Evolutionary conservation across 1,140 invertebrate species (phyloP), one percentile per base, ranked within the genome.

Genomic region (Diorhabda sublineata): DNA sequence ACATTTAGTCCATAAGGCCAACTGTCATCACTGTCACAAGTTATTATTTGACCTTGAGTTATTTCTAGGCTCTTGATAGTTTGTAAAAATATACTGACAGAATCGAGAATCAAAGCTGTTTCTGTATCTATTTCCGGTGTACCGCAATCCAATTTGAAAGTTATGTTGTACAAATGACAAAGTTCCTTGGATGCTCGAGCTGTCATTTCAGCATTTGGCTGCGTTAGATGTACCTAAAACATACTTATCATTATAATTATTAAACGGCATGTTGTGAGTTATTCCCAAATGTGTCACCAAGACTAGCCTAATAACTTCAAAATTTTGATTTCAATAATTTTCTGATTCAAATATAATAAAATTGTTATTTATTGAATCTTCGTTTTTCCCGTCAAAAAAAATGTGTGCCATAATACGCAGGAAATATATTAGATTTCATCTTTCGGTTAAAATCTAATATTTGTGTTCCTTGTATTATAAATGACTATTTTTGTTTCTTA

Each of bases 1-100:
- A 97, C 82, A 73, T 88, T 92, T 69, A 88, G 89, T 45, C 95
- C 95, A 76, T 91, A 88, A 64, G 87, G 86, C 94, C 94, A 97
- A 57, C 86, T 87, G 52, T 89, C 83, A 60, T 83, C 82, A 57
- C 85, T 84, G 60, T 91, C 87, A 77, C 95, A 97, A 6, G 26
- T 9, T 26, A 64, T 7, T n/a, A 11, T 6, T 26, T 42, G 63
- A 52, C 63, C 45, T 45, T 64, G 43, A 11, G 43, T 52, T 5
- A 64, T 42, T n/a, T 45, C 63, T 56, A 42, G 11, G 8, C 9
- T 8, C 4, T 41, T 11, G 9, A 73, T 11, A 8, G 59, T 66
- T 42, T 69, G 58, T 4, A 60, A 64, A 60, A 71, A 71, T 58
- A 74, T 75, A 63, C 86, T 82, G 5, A 92, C 89, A 3, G 90